Conservation (phyloP, 2,113 vertebrate genomes). For the Euleptes europaea region DNA sequence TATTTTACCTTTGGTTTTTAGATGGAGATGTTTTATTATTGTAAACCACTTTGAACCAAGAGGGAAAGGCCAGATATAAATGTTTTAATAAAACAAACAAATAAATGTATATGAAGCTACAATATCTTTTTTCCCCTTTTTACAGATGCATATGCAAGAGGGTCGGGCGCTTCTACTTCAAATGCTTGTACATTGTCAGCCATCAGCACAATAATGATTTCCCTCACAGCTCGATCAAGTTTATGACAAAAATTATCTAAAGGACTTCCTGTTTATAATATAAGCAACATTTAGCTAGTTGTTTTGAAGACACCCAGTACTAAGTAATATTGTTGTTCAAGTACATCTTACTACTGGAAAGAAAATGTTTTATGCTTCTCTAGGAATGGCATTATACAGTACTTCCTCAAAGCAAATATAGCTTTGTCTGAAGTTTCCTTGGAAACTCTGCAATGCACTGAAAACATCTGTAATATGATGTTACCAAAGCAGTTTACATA, state of each 20-base stretch:
- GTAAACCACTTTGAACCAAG: too few species aligned
- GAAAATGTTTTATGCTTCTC: slow-evolving; percentile 80
- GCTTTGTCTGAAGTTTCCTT: slow-evolving; percentile 79
- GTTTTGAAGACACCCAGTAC: slow-evolving; percentile 81
- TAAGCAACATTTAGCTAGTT: slow-evolving; percentile 85
- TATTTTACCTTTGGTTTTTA: too few species aligned
- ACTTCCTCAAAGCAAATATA: slow-evolving; percentile 79
- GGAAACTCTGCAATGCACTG: slow-evolving; percentile 84
- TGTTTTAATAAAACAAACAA: too few species aligned
- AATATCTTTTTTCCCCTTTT: slow-evolving; percentile 23
- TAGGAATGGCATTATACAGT: slow-evolving; percentile 84
- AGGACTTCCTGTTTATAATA: slow-evolving; percentile 80
- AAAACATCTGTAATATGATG: slow-evolving; percentile 93
- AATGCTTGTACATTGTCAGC: slow-evolving; percentile 93
- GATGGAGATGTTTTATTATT: too few species aligned
- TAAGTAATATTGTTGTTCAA: slow-evolving; percentile 79
- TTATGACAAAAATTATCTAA: slow-evolving; percentile 86
- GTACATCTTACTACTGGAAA: slow-evolving; percentile 82
- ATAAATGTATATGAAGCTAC: neutral
- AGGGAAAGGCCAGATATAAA: too few species aligned
- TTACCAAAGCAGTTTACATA: slow-evolving; percentile 99
- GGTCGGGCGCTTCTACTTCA: slow-evolving; percentile 86
- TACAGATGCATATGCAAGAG: slow-evolving; percentile 87
- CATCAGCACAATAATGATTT: slow-evolving; percentile 95
- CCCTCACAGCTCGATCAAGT: slow-evolving; percentile 96